Evolutionary conservation across 2,113 vertebrate genomes (phyloP), one percentile per base, ranked within the genome.

Genomic region (Dascyllus trimaculatus): DNA sequence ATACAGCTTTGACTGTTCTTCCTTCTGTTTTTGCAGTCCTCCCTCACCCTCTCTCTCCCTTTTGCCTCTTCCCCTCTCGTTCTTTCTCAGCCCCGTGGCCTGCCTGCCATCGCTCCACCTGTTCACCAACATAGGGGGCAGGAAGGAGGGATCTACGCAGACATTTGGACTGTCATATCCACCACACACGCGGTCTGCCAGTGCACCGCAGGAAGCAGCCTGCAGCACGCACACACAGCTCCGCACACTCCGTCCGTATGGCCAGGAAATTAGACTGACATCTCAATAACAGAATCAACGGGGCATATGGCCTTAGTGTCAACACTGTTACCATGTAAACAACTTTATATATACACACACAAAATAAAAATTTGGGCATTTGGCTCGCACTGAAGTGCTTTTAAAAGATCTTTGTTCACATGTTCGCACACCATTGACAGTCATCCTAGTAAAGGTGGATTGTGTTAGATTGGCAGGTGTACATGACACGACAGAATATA

Each of bases 181-280:
- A 67, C 75, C 82, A 69, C 53, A 78, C 84, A 63, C 14, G 10
- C 21, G 22, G 63, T n/a, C 72, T 91, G 89, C 89, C 91, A 91
- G 77, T 21, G 78, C 87, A 70, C 89, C n/a, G 59, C 78, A 75
- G 88, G 91, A 81, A 75, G 78, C 85, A 76, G 88, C 87, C 80
- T 80, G 72, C 78, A 71, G 79, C 85, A 64, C 46, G 4, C 73
- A 35, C 81, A 70, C 70, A 35, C 75, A 21, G 11, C 75, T 62
- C 48, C 6, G 35, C 84, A 74, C 88, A 84, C 89, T 82, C 78
- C 29, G 7, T 75, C 89, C 91, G 64, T 91, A 91, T 90, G 91
- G 89, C 84, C 93, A 90, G 92, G 88, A 93, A 91, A 93, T 93
- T 89, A 89, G 85, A 90, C 80, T 93, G 91, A 93, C 89, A 84